Evolutionary conservation across 1,140 invertebrate species (phyloP).

Genomic region (Leptoteleia sp.): DNA sequence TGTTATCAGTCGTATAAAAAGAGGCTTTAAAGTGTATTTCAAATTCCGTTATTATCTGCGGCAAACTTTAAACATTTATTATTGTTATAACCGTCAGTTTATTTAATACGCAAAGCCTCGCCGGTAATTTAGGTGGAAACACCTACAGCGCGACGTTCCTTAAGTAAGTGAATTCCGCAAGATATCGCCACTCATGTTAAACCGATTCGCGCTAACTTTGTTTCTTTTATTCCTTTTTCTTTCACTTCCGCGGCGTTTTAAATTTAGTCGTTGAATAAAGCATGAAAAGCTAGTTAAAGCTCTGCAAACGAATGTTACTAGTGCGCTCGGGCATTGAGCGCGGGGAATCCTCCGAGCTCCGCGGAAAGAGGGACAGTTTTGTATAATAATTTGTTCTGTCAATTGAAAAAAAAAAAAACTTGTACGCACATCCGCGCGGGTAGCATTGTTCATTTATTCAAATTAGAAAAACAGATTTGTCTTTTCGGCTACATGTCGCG

Average conservation of each 20-base stretch:
- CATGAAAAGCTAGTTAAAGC: conserved; percentile 67
- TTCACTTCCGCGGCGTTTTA: conserved; percentile 55
- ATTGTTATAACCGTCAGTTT: too few species aligned
- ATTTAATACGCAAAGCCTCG: conserved; percentile 42
- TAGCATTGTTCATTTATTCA: not conserved
- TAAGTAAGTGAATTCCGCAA: conserved; percentile 62
- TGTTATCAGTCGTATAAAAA: too few species aligned
- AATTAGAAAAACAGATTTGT: not conserved
- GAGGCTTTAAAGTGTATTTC: too few species aligned
- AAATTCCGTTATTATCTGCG: too few species aligned
- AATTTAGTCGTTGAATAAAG: conserved; percentile 70
- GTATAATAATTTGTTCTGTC: conserved; percentile 27
- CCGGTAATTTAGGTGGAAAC: conserved; percentile 49
- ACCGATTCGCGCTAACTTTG: conserved; percentile 55
- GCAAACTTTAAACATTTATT: too few species aligned
- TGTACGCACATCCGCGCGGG: conserved; percentile 3
- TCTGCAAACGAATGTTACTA: conserved; percentile 66
- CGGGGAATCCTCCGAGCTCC: conserved; percentile 9
- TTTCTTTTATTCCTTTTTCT: conserved; percentile 58
- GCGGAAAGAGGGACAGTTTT: conserved; percentile 25
- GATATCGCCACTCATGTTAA: conserved; percentile 64
- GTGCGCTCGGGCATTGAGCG: conserved; percentile 22
- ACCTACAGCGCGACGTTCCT: conserved; percentile 28
- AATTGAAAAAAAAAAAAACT: conserved; percentile 46
- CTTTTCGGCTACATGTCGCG: too few species aligned